These are phyloP conservation scores for Bombus picipes DNA, from an alignment of 1,140 invertebrate genomes.

Conservation along the genomic window DNA sequence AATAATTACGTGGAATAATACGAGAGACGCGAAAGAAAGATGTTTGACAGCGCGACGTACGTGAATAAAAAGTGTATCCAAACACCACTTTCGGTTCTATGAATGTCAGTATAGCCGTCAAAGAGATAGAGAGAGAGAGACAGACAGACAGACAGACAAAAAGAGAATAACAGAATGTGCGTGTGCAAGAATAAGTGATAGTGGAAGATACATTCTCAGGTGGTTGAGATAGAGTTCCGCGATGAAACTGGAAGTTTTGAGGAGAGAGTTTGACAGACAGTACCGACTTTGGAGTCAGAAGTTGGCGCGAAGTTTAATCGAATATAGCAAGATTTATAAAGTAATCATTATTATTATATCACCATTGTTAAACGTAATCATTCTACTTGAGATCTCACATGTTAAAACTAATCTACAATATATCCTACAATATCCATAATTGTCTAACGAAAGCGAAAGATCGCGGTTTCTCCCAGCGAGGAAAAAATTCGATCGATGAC, in stretches of 20 bases:
- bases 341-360: neutral
- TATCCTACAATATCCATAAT: neutral
- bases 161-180: neutral
- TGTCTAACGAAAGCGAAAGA: neutral
- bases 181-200: no score
- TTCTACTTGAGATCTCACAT: neutral
- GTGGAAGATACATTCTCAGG: no score
- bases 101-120: neutral
- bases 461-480: neutral
- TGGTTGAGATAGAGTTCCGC: no score
- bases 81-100: neutral
- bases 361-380: neutral
- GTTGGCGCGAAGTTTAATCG: neutral
- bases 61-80: neutral
- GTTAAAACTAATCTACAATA: neutral
- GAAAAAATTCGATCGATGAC: neutral
- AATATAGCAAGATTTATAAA: neutral
- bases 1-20: no score
- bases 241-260: no score
- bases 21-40: neutral
- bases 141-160: no score
- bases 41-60: neutral
- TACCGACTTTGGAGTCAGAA: neutral
- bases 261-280: no score
- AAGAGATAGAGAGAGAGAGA: neutral